These are phyloP conservation scores for Agrotis segetum DNA, from an alignment of 2,888 invertebrate genomes.

Conservation along the genomic window DNA sequence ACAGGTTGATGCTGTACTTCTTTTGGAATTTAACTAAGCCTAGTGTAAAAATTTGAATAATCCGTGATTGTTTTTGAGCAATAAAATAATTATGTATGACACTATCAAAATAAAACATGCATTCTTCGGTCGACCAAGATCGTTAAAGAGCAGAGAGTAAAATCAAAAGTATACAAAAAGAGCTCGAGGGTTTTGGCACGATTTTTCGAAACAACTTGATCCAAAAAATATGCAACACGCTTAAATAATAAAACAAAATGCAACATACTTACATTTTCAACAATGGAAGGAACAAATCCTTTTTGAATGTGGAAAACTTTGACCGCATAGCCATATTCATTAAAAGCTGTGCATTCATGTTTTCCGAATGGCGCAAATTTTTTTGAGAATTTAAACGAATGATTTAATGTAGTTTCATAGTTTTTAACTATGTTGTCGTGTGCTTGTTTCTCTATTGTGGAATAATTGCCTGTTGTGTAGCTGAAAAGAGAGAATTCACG, in stretches of 20 bases:
- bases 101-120: too few relatives aligned
- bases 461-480: slow-evolving; percentile 60
- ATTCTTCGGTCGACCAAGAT: too few relatives aligned
- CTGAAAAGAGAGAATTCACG: slow-evolving; percentile 32
- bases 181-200: too few relatives aligned
- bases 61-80: too few relatives aligned
- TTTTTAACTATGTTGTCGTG: slow-evolving; percentile 62
- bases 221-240: too few relatives aligned
- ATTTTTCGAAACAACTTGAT: too few relatives aligned
- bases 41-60: too few relatives aligned
- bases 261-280: slow-evolving; percentile 76
- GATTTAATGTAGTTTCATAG: slow-evolving; percentile 57
- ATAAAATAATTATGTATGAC: too few relatives aligned
- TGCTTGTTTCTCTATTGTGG: slow-evolving; percentile 67
- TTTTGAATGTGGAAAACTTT: slow-evolving; percentile 75
- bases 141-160: too few relatives aligned
- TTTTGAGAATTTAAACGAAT: slow-evolving; percentile 67
- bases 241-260: not conserved
- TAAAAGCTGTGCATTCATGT: slow-evolving; percentile 79
- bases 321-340: slow-evolving; percentile 73
- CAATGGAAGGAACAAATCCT: slow-evolving; percentile 75
- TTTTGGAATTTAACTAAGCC: too few relatives aligned
- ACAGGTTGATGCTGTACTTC: too few relatives aligned
- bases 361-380: slow-evolving; percentile 75
- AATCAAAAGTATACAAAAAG: too few relatives aligned